These are phyloP conservation scores for Zaprionus ornatus DNA, from an alignment of 1,140 invertebrate genomes.

Conservation along the genomic window DNA sequence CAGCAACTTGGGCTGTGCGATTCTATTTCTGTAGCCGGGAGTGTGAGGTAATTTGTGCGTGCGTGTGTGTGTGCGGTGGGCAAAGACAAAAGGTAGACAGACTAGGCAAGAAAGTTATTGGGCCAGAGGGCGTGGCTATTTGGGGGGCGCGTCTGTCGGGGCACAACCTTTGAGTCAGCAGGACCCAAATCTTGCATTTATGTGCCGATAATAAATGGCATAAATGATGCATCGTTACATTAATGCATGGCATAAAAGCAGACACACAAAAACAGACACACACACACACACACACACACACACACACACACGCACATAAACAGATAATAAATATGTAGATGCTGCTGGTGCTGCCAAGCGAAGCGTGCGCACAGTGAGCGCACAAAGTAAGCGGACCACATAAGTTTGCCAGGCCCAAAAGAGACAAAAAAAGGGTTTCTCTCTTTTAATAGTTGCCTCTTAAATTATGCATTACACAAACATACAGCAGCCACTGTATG, in stretches of 20 bases:
- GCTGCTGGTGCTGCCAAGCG: slow-evolving; percentile 25
- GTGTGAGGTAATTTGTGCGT: slow-evolving; percentile 24
- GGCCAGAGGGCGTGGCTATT: slow-evolving; percentile 25
- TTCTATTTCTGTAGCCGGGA: not conserved
- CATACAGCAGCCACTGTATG: not conserved
- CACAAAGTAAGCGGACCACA: slow-evolving; percentile 4
- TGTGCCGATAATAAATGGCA: slow-evolving; percentile 78
- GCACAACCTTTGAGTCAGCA: slow-evolving; percentile 36
- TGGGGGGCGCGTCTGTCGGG: not conserved
- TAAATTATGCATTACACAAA: slow-evolving; percentile 22
- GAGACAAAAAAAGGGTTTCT: slow-evolving; percentile 18
- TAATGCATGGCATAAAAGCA: slow-evolving; percentile 73
- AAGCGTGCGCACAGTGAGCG: slow-evolving; percentile 30
- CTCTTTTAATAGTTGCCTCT: slow-evolving; percentile 2
- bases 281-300: slow-evolving; percentile 12
- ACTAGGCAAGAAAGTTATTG: slow-evolving; percentile 44
- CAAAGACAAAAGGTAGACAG: slow-evolving; percentile 38
- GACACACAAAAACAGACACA: slow-evolving; percentile 32
- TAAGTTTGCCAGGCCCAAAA: not conserved
- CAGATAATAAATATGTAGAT: slow-evolving; percentile 64
- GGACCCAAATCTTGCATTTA: slow-evolving; percentile 69
- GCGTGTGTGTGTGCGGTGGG: slow-evolving; percentile 9
- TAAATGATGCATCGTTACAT: slow-evolving; percentile 81
- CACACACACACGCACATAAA: slow-evolving; percentile 28
- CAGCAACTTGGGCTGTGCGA: slow-evolving; percentile 28